A percentile compares a stretch with the other conserved stretches of the same genome.
These are phyloP conservation scores for Plecturocebus donacophilus DNA, from an alignment of 2,113 vertebrate genomes.

Conservation along the genomic window DNA sequence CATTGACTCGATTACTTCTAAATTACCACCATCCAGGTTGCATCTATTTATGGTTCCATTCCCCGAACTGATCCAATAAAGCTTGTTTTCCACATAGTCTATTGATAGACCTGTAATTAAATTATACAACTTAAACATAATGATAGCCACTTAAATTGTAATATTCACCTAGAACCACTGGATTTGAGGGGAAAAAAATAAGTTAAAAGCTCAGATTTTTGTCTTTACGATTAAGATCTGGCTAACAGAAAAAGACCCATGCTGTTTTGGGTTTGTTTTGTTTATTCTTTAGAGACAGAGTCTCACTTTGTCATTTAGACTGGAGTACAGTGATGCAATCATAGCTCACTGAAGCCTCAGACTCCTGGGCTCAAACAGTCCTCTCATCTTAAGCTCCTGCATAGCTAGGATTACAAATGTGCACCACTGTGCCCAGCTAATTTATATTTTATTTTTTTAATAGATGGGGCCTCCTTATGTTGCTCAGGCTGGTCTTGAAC, in stretches of 20 bases:
- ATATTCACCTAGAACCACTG: not conserved
- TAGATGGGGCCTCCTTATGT: too few relatives aligned
- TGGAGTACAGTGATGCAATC: too few relatives aligned
- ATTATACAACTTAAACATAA: slow-evolving; percentile 69
- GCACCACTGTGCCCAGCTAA: too few relatives aligned
- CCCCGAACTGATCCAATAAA: slow-evolving; percentile 99
- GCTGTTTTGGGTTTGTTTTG: not conserved
- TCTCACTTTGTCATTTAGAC: too few relatives aligned
- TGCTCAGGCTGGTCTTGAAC: too few relatives aligned
- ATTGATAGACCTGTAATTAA: slow-evolving; percentile 94
- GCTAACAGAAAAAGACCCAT: not conserved
- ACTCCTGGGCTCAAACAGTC: too few relatives aligned
- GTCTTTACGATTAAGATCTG: not conserved
- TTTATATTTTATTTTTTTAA: too few relatives aligned
- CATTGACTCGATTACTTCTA: slow-evolving; percentile 96
- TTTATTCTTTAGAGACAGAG: too few relatives aligned
- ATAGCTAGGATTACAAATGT: too few relatives aligned
- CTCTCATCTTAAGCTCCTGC: too few relatives aligned
- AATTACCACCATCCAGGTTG: slow-evolving; percentile 94
- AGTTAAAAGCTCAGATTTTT: slow-evolving; percentile 36
- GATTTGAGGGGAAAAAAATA: not conserved
- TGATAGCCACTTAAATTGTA: not conserved
- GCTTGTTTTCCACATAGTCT: slow-evolving; percentile 94
- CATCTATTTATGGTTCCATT: slow-evolving; percentile 99
- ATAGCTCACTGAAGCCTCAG: too few relatives aligned